Evolutionary conservation across 1,140 invertebrate genomes (phyloP).

Genomic region (Chionoecetes opilio): DNA sequence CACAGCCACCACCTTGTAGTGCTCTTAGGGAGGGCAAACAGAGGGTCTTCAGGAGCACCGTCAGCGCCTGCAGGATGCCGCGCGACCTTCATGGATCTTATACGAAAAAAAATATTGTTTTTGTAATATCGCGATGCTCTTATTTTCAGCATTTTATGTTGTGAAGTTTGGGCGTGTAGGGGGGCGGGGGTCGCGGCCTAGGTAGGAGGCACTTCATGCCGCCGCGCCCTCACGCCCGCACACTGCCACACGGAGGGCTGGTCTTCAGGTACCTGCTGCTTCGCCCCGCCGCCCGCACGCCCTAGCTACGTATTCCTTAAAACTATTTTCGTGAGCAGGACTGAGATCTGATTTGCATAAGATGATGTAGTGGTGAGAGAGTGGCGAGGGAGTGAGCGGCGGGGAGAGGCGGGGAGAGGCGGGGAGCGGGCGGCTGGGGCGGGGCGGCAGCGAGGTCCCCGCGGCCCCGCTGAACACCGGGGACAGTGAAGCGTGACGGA

Average conservation of each 20-base stretch:
- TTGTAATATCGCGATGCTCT: not conserved
- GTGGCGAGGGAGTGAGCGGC: not conserved
- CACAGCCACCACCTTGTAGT: not conserved
- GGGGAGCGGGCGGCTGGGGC: not conserved
- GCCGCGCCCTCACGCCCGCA: not conserved
- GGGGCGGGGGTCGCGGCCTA: not conserved
- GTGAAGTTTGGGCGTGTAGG: not conserved
- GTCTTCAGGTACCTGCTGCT: not conserved
- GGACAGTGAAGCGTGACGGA: conserved; percentile 70
- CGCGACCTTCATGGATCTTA: not conserved
- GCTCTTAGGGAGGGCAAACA: too few species aligned
- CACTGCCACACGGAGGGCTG: not conserved
- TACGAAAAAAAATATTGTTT: not conserved
- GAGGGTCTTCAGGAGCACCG: not conserved
- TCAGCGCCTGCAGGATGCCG: not conserved
- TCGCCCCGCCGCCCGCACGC: not conserved
- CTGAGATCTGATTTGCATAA: conserved; percentile 60
- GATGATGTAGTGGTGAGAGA: conserved; percentile 65
- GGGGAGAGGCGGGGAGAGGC: not conserved
- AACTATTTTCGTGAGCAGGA: conserved; percentile 59
- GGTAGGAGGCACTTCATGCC: not conserved
- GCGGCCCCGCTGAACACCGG: conserved; percentile 50
- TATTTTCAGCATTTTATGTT: not conserved
- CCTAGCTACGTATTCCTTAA: conserved; percentile 37
- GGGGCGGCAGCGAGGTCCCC: conserved; percentile 10